Base-by-base conservation (phyloP, 2,888 invertebrate species). In the Athalia cordata region DNA sequence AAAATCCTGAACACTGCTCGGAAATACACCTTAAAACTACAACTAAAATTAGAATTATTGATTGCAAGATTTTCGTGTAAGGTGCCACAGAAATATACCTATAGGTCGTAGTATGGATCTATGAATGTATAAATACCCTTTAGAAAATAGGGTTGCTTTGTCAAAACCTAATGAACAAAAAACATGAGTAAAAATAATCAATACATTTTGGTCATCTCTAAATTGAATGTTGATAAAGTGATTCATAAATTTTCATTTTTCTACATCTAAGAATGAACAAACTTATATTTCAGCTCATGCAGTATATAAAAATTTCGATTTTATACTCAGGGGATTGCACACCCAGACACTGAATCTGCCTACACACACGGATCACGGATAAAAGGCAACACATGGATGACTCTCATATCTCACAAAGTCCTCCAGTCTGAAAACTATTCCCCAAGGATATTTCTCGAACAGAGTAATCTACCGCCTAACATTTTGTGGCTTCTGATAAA, bases 1-100 rank as follows among this genome's bases (percentile, higher is more conserved):
- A 45, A 59, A 72, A 47, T 13, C n/a, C 52, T 47, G 72, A 59
- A 45, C 11, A 59, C 59, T 59, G 45, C 59, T 72, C 1, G 15
- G n/a, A 72, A 57, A 72, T 59, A 72, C 59, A 59, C 72, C 59
- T 75, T 50, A 75, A 62, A 75, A 62, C 29, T 29, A 29, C 50
- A 62, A 75, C 75, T 75, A 75, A 75, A 75, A 61, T 75, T 75
- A 75, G 75, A 75, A 62, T 75, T 75, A 75, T 75, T 64, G 75
- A 75, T 75, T 75, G 50, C 64, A 62, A 75, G 49, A 75, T 75
- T 75, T 75, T 75, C 75, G 75, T 75, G 75, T 75, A 62, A 75
- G 75, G 50, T 75, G 75, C 75, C 64, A 75, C 75, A 62, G 64
- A 29, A 61, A 62, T 64, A 57, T n/a, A 65, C 0, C 29, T 50